phyloP scores from a whole-genome alignment of 2,888 invertebrate genomes.

The Idaea aversata region DNA sequence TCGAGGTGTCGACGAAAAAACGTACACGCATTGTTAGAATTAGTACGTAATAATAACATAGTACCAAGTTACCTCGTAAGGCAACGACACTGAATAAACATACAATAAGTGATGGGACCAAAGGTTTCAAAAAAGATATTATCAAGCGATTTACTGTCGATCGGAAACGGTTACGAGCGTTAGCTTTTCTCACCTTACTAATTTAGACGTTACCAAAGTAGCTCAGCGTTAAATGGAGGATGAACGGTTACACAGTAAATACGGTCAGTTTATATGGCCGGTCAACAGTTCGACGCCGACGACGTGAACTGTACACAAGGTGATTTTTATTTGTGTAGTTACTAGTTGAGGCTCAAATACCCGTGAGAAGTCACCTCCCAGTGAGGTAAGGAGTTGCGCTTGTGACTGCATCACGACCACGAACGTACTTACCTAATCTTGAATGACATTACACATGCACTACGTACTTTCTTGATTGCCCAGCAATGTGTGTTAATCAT shows the following conservation, averaged over 20 bases:
- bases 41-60: constrained; percentile 62
- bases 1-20: constrained; percentile 55
- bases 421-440: constrained; percentile 55
- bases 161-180: constrained; percentile 70
- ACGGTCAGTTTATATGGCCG: constrained; percentile 71
- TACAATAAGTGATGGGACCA: constrained; percentile 65
- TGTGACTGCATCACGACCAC: constrained; percentile 27
- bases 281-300: constrained; percentile 59
- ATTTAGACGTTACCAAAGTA: constrained; percentile 78
- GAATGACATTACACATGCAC: constrained; percentile 58
- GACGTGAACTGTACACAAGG: constrained; percentile 77
- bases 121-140: constrained; percentile 67
- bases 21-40: constrained; percentile 57
- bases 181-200: constrained; percentile 78
- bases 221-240: constrained; percentile 72
- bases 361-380: constrained; percentile 72
- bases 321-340: constrained; percentile 73
- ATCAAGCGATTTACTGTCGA: constrained; percentile 72
- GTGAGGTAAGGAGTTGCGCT: constrained; percentile 29
- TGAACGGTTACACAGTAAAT: constrained; percentile 73
- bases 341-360: constrained; percentile 70
- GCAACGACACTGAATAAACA: constrained; percentile 59
- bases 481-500: constrained; percentile 39
- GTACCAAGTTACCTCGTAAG: constrained; percentile 61
- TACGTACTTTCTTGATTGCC: constrained; percentile 39